Evolutionary conservation across 2,888 invertebrate species (phyloP), one percentile per base, ranked within the genome.

Genomic region (Ophion ellenae): DNA sequence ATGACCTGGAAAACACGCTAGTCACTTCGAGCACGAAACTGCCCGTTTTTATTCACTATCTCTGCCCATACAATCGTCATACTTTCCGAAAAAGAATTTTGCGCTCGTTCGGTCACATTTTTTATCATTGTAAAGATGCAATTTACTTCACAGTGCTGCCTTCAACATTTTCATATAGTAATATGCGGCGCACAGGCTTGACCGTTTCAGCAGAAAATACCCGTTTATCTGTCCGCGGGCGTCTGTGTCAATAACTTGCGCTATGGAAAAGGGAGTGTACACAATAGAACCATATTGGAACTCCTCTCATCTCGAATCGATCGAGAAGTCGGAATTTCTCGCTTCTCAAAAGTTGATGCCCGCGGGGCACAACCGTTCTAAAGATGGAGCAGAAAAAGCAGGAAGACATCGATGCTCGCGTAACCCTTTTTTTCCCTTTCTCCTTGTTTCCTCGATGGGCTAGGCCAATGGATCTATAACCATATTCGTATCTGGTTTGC

Each of bases 371-470:
- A 64, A 53, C 24, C 24, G 47, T 24, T 24, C 61, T 47, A 47
- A 69, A 67, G 67, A 76, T 64, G 66, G 36, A 66, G 66, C 17
- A 74, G 20, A 40, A 75, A 64, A 64, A 75, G 75, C 75, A 75
- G 76, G 32, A 47, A 53, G 66, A 63, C 63, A 76, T 32, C 57
- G 79, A 79, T 79, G 79, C 79, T 79, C 79, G 70, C 79, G 70
- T 71, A 79, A 79, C 79, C 70, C 63, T 70, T 79, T 70, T 79
- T 79, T 78, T 69, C 0, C 32, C 45, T 32, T 70, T 20, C 63
- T 70, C 20, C 63, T 47, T 32, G 70, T 63, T 47, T 20, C 69
- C 32, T 79, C 70, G 47, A 57, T 53, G 24, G 32, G 40, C 76
- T 32, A 14, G 47, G 76, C 24, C 64, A 53, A 24, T 61, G 10